Evolutionary conservation across 2,888 invertebrate species (phyloP).

Genomic region (Euplagia quadripunctaria): DNA sequence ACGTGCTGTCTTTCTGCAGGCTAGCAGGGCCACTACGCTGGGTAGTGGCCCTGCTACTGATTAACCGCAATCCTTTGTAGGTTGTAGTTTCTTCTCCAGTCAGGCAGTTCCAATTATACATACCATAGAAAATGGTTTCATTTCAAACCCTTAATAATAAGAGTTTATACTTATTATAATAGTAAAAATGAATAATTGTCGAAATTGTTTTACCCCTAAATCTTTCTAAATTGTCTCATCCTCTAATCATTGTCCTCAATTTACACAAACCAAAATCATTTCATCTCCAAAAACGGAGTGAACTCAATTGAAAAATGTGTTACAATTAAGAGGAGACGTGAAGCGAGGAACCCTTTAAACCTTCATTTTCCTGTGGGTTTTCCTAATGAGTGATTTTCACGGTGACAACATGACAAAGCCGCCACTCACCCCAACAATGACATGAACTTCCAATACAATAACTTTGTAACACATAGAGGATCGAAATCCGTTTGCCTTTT

Average conservation of each 20-base stretch:
- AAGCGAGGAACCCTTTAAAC: constrained; percentile 69
- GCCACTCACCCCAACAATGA: constrained; percentile 56
- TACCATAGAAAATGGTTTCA: background rate
- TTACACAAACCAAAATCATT: constrained; percentile 36
- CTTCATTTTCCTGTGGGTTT: constrained; percentile 70
- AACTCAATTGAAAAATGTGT: constrained; percentile 66
- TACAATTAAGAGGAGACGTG: constrained; percentile 63
- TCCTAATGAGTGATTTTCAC: constrained; percentile 76
- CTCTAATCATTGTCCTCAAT: constrained; percentile 14
- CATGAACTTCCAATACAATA: constrained; percentile 76
- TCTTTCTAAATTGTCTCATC: background rate
- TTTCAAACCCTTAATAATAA: background rate
- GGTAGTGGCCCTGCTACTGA: too few relatives aligned
- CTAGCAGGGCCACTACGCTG: too few relatives aligned
- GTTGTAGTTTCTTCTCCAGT: too few relatives aligned
- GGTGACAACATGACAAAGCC: constrained; percentile 64
- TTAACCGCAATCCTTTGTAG: too few relatives aligned
- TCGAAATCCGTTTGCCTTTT: constrained; percentile 30
- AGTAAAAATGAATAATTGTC: background rate
- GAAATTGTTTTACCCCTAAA: background rate
- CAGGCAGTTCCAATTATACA: background rate
- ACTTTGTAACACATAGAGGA: constrained; percentile 56
- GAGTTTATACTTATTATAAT: too few relatives aligned
- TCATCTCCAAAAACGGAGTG: constrained; percentile 47
- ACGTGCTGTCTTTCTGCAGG: too few relatives aligned